Evolutionary conservation across 2,113 vertebrate species (phyloP).

Genomic region (Crypturellus undulatus): DNA sequence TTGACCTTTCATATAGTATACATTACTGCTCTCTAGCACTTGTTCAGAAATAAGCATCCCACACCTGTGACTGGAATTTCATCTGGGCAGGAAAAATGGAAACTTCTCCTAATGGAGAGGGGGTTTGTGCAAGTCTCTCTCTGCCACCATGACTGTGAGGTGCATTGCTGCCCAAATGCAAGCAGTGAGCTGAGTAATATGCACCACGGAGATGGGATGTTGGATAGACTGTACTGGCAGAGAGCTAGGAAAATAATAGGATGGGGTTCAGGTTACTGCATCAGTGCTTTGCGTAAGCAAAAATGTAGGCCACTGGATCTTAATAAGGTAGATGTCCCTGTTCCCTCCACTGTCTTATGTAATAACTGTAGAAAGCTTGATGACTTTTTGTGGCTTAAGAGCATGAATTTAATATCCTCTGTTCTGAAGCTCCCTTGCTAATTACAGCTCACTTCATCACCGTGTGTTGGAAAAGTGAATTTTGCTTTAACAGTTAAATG

Average conservation of each 20-base stretch:
- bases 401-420: background rate
- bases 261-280: slow-evolving; percentile 38
- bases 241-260: slow-evolving; percentile 23
- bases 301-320: background rate
- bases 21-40: background rate
- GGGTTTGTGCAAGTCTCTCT: background rate
- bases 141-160: background rate
- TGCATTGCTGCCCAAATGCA: background rate
- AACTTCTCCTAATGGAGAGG: background rate
- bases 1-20: background rate
- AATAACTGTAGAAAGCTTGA: background rate
- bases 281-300: background rate
- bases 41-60: slow-evolving; percentile 22
- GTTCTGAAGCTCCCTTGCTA: background rate
- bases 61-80: slow-evolving; percentile 50
- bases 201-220: background rate
- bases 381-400: background rate
- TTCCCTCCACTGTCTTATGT: background rate
- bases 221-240: background rate
- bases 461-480: background rate
- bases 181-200: background rate
- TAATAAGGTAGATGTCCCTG: background rate
- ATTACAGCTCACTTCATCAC: slow-evolving; percentile 15
- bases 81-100: slow-evolving; percentile 44
- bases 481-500: background rate